Evolutionary conservation across 2,113 vertebrate species (phyloP), one percentile per base, ranked within the genome.

Genomic region (Oxyura jamaicensis): DNA sequence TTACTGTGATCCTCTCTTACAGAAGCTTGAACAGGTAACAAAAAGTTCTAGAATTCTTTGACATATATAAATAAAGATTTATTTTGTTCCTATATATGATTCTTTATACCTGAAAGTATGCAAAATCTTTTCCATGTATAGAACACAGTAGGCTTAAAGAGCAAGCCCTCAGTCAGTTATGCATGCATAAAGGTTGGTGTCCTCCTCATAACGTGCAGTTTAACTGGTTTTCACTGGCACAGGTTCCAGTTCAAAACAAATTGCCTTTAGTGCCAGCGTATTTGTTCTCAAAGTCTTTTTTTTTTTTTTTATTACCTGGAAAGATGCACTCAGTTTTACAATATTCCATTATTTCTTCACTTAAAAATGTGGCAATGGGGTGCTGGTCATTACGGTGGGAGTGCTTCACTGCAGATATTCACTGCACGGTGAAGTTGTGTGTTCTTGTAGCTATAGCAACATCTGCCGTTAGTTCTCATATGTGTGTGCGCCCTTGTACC

Each of bases 11-110:
- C 96, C 98, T 11, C 97, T 99, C 79, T 96, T 97, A 67, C 97
- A 98, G 85, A 99, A 98, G 92, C 98, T 99, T 12, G 98, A 99
- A 75, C 98, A 99, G 98, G 99, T 99, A 97, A 86, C 78, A 83
- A 42, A 36, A 50, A 73, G 11, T 35, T 62, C 15, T 82, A 39
- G 53, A 84, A 58, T 42, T 78, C 22, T 31, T 58, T 88, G 16
- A 23, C 2, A 0, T 52, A 26, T 2, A 16, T 31, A 19, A 8
- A 8, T 42, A 29, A 76, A n/a, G 39, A 53, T 84, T 44, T 59
- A 15, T 69, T 92, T 80, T 91, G 17, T 83, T 87, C 44, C n/a
- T 74, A 16, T 12, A 3, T 48, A 1, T 16, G 31, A 58, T 67
- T 81, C 79, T 17, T 84, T 7, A 6, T 59, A 29, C n/a, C 23